Evolutionary conservation across 2,888 invertebrate genomes (phyloP), one percentile per base, ranked within the genome.

Genomic region (Lasioglossum leucozonium): DNA sequence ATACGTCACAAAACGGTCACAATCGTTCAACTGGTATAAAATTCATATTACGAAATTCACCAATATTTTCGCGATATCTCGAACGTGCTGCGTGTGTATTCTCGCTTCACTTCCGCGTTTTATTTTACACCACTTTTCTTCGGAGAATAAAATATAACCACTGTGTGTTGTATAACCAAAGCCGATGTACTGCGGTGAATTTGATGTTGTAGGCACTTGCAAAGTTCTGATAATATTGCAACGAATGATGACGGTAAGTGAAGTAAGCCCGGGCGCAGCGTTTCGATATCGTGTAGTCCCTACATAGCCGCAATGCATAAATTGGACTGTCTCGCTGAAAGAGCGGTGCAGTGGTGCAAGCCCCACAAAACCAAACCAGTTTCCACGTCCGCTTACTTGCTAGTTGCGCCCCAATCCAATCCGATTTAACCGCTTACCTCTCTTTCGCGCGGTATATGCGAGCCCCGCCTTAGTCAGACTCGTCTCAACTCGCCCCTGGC

Each of bases 221-320:
- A 89, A 90, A 89, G 89, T 91, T 91, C 87, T 90, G 89, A 89
- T 90, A 91, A 92, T 91, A 93, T 91, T 91, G 91, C 84, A 87
- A 87, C 84, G 91, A 62, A 91, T 87, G 87, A 84, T 78, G 81
- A 90, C 85, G 90, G 90, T 90, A 91, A 92, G 87, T 91, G 89
- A 89, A 91, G 89, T 90, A 92, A 91, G 91, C 92, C 92, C 92
- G 93, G 93, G 92, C 92, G 91, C 91, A 92, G 92, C 90, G 93
- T 92, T 93, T 91, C 91, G 92, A 92, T 92, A 92, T 92, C 93
- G 92, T 94, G 93, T 93, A 93, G 94, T 95, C 94, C 95, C 95
- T 95, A 95, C 95, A 95, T 95, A 95, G 95, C 94, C 95, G 94
- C 94, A 93, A 94, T 95, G 94, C 95, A 95, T 95, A 94, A 95